Base-by-base conservation (phyloP, 2,888 invertebrate genomes). In the Siphonodentalium dalli region DNA sequence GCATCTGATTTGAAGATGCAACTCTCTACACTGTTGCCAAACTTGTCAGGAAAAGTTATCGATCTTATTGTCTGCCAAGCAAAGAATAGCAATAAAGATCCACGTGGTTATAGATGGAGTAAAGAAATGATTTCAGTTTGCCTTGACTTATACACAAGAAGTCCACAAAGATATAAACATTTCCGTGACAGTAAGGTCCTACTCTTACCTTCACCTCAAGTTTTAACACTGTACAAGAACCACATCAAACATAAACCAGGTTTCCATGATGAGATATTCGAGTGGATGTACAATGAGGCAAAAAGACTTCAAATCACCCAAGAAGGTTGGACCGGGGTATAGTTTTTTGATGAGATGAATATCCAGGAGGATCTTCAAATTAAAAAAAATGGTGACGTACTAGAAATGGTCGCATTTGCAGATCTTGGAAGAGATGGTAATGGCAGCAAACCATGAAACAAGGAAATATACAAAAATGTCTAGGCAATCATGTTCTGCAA, bases 251-350 rank as follows among this genome's bases (percentile, higher is more conserved):
- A 62, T 35, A 33, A 53, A n/a, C 49, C 61, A 15, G 62, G 62
- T 7, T 39, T 58, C 11, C 52, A 61, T 18, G 54, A 44, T n/a
- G 58, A 60, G 18, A 43, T 58, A 13, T 47, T 63, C 7, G 15
- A 57, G 9, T 63, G 62, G 65, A 60, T 65, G 65, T 39, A 43
- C 43, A 49, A 55, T 46, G 60, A 62, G 28, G 62, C 58, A 5
- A 38, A 40, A n/a, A 5, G 38, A 1, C 45, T 55, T 31, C 50
- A 52, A 31, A 18, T 65, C 11, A 45, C 58, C 3, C 34, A 15
- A 18, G 54, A 61, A 21, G 63, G 61, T 5, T 65, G 47, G 52
- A 49, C 51, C 31, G 61, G 61, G 9, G 63, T 58, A 0, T 24
- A 62, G 0, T 46, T 62, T 7, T 33, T 61, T 9, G 62, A 62